Evolutionary conservation across 2,888 invertebrate species (phyloP).

Genomic region (Meiosimyza decipiens): DNA sequence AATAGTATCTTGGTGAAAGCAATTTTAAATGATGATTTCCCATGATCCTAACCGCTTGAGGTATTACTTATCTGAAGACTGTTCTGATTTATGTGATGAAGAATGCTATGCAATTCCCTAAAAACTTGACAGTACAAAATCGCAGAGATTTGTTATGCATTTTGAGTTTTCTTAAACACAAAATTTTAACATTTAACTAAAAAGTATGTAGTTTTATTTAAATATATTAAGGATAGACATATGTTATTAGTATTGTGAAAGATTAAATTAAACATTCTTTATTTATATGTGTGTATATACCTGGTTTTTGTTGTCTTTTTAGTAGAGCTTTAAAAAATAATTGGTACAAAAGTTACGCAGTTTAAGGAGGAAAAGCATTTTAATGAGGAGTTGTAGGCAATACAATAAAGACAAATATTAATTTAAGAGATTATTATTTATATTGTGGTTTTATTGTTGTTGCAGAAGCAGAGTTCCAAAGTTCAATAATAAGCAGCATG

Average conservation of each 20-base stretch:
- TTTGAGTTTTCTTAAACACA: neutral
- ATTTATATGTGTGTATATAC: conserved; percentile 50
- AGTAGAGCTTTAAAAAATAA: conserved; percentile 57
- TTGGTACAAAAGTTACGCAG: conserved; percentile 27
- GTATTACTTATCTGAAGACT: neutral
- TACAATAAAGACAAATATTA: conserved; percentile 8
- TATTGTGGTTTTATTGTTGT: conserved; percentile 6
- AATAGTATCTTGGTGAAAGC: no score
- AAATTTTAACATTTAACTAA: conserved; percentile 21
- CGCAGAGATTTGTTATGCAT: no score
- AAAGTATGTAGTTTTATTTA: neutral
- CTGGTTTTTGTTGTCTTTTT: conserved; percentile 67
- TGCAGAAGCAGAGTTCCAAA: conserved; percentile 3
- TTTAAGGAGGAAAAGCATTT: conserved; percentile 21
- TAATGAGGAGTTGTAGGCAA: conserved; percentile 20
- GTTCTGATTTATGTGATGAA: neutral
- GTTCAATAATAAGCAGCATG: conserved; percentile 46
- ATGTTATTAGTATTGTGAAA: no score
- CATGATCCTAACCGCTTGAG: neutral
- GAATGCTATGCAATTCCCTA: neutral
- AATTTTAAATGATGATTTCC: no score
- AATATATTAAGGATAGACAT: no score
- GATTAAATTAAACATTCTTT: neutral
- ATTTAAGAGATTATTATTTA: conserved; percentile 21
- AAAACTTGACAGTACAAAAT: no score